phyloP scores from a whole-genome alignment of 2,113 vertebrate genomes.

The Cromileptes altivelis region DNA sequence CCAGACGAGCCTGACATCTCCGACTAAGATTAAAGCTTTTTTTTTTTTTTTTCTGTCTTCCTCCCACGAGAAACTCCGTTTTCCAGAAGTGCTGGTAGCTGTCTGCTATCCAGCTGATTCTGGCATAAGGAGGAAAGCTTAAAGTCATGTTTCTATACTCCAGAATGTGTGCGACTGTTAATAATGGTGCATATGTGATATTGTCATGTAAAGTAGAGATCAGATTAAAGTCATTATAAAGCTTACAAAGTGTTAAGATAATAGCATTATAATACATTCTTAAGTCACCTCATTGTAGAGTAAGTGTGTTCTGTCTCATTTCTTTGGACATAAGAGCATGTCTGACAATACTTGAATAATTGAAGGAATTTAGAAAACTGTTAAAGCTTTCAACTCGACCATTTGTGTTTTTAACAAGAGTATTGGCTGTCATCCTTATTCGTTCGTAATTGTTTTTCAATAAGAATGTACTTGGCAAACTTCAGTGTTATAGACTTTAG shows the following conservation, averaged over 20 bases:
- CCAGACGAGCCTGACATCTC: constrained; percentile 17
- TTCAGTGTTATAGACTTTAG: not conserved
- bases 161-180: not conserved
- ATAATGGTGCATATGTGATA: not conserved
- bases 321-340: not conserved
- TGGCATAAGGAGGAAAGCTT: not conserved
- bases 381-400: constrained; percentile 10
- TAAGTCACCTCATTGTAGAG: not conserved
- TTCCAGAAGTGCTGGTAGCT: not conserved
- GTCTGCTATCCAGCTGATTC: not conserved
- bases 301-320: not conserved
- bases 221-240: not conserved
- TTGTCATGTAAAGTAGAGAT: not conserved
- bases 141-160: not conserved
- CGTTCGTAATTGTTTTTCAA: constrained; percentile 16
- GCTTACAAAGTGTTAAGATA: not conserved
- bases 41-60: not conserved
- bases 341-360: not conserved
- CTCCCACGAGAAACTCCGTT: constrained; percentile 10
- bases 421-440: constrained; percentile 9
- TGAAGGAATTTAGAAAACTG: not conserved
- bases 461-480: constrained; percentile 27
- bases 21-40: constrained; percentile 4
- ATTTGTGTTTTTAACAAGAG: constrained; percentile 24
- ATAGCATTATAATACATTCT: not conserved